phyloP scores from a whole-genome alignment of 2,113 vertebrate genomes.

The Romanogobio albipinnatus region DNA sequence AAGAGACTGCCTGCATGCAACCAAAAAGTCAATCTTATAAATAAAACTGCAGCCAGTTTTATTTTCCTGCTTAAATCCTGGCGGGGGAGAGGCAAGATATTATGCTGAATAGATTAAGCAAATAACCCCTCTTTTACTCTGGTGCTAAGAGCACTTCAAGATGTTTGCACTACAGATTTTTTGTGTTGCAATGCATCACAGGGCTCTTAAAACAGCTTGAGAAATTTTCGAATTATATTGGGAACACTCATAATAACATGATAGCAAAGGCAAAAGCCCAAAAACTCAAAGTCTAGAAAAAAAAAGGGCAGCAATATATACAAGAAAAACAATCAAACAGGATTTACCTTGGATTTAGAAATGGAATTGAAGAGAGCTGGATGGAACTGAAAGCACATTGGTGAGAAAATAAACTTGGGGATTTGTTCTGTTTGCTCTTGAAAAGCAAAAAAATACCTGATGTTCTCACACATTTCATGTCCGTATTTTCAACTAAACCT shows the following conservation, averaged over 20 bases:
- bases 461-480: not conserved
- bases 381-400: not conserved
- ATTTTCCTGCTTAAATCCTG: constrained; percentile 39
- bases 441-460: not conserved
- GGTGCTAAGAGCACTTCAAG: constrained; percentile 24
- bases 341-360: constrained; percentile 14
- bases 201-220: constrained; percentile 10
- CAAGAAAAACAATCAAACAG: constrained; percentile 26
- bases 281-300: not conserved
- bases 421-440: not conserved
- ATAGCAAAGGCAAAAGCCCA: not conserved
- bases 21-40: constrained; percentile 50
- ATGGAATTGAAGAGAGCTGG: not conserved
- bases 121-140: constrained; percentile 11
- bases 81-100: not conserved
- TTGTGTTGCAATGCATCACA: not conserved
- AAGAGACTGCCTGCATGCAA: constrained; percentile 27
- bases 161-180: constrained; percentile 22
- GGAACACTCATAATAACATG: not conserved
- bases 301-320: not conserved
- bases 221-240: not conserved
- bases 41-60: constrained; percentile 37
- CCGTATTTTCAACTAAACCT: not conserved
- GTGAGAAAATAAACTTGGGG: not conserved
- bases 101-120: constrained; percentile 33